phyloP scores from a whole-genome alignment of 1,140 invertebrate genomes.

The Pseudomyrmex pallidus region DNA sequence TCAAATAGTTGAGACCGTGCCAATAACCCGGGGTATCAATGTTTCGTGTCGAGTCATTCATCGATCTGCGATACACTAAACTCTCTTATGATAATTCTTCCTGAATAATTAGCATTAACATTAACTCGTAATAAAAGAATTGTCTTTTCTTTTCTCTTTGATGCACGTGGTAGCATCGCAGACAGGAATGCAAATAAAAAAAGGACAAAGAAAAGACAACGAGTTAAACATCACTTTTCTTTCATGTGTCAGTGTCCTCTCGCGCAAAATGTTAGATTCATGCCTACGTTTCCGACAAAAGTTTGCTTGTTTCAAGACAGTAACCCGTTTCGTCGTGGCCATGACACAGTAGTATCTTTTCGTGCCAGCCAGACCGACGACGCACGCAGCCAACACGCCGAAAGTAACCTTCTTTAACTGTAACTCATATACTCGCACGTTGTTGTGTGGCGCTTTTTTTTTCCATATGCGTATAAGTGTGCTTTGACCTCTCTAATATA shows the following conservation, averaged over 20 bases:
- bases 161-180: background rate
- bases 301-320: background rate
- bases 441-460: slow-evolving; percentile 3
- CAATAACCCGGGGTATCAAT: too few species aligned
- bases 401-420: background rate
- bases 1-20: too few species aligned
- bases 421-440: background rate
- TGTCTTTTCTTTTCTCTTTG: background rate
- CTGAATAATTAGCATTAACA: too few species aligned
- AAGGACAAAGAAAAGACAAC: background rate
- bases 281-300: background rate
- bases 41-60: too few species aligned
- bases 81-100: too few species aligned
- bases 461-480: background rate
- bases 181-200: background rate
- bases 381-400: slow-evolving; percentile 1
- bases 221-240: background rate
- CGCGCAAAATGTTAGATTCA: background rate
- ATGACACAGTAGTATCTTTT: slow-evolving; percentile 73
- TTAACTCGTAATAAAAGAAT: background rate
- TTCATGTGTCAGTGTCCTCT: background rate
- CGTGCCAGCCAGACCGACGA: slow-evolving; percentile 63
- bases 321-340: slow-evolving; percentile 54
- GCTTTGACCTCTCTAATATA: background rate
- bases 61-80: too few species aligned